Base-by-base conservation (phyloP, 2,797 vertebrate species). In the Sebastes kiyomatsui region DNA sequence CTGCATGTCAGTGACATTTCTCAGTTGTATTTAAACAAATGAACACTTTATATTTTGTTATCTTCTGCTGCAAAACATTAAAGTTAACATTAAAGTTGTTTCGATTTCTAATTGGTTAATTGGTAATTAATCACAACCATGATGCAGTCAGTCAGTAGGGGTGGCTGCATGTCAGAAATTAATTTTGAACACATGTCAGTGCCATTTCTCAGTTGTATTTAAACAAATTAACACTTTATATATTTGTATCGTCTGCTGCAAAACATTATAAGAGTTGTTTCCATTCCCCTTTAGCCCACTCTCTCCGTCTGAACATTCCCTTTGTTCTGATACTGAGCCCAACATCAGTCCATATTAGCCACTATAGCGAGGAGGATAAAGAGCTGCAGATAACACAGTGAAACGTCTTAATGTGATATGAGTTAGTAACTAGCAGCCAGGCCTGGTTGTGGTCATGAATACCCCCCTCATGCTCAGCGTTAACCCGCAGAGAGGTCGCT, bases 311-410 rank as follows among this genome's bases (percentile, higher is more conserved):
- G 55, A 56, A 49, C 33, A 7, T 23, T 80, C 81, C 81, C 92
- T 93, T 94, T 94, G 93, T 94, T 93, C 87, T 30, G 10, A 20
- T 33, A 72, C 81, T 20, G 82, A 25, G 32, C 52, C 46, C 46
- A 77, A 79, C 67, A 46, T 22, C 42, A 68, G 14, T 55, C 73
- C 46, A 12, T 4, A 59, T 28, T 6, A 64, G 9, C 49, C 33
- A 35, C 30, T 2, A 0, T 6, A 7, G 7, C 62, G 16, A 32
- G 7, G 16, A 32, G 7, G 22, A 71, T 9, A 56, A 42, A 49
- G 4, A 22, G 13, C 18, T 5, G 14, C 9, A 27, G 30, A 67
- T 8, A 38, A 11, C 23, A 22, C 1, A 2, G 1, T 74, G 0
- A 77, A 33, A 28, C 4, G 52, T 38, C 2, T 30, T 1, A 38